Conservation (phyloP, 64 coral and sea anemone species). For the Hydrozoanthus tunicans region DNA sequence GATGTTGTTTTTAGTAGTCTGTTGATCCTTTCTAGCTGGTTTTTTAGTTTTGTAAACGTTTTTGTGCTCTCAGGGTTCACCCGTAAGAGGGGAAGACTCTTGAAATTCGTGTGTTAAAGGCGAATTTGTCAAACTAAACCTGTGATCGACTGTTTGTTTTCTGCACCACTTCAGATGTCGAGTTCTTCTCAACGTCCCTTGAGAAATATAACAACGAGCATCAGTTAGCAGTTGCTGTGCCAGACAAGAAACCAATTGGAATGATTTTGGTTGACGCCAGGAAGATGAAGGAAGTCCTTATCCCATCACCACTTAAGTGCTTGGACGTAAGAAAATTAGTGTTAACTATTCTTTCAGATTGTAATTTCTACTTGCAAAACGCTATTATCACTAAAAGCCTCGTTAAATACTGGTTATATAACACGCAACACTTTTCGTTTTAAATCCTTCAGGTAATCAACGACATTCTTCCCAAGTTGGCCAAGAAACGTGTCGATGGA, state of each 20-base stretch:
- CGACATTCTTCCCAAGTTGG: conserved; percentile 95
- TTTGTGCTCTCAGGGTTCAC: too few species aligned
- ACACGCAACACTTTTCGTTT: background rate
- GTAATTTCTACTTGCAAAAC: too few species aligned
- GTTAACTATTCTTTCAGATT: background rate
- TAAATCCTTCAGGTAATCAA: conserved; percentile 77
- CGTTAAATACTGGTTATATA: background rate
- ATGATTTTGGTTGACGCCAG: conserved; percentile 89
- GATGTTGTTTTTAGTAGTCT: too few species aligned
- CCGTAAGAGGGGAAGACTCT: too few species aligned
- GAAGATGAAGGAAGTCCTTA: conserved; percentile 97
- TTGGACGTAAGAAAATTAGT: conserved; percentile 71
- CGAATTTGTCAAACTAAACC: too few species aligned
- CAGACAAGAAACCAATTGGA: conserved; percentile 80
- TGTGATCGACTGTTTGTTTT: background rate
- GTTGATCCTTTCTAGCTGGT: too few species aligned
- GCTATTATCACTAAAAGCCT: too few species aligned
- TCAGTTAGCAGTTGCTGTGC: conserved; percentile 75
- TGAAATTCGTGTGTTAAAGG: too few species aligned
- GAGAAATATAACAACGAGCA: conserved; percentile 94
- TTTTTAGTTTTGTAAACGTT: too few species aligned
- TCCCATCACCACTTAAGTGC: conserved; percentile 94
- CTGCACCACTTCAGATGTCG: conserved; percentile 64
- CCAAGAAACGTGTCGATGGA: conserved; percentile 82
- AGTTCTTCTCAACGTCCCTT: conserved; percentile 84